Base-by-base conservation (phyloP, 2,888 invertebrate species). In the Caenorhabditis zanzibari region DNA sequence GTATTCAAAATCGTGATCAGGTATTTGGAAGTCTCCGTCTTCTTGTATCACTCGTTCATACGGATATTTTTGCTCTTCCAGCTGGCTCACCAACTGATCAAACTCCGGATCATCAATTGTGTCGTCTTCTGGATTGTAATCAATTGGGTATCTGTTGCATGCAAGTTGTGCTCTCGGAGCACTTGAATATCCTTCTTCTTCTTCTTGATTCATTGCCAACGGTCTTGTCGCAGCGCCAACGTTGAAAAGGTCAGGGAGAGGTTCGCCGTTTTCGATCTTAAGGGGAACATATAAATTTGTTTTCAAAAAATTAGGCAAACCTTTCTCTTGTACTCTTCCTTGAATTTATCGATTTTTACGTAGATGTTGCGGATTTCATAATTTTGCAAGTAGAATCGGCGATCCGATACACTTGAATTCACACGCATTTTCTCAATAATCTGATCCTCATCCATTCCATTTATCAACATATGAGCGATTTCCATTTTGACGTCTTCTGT, bases 341-440 rank as follows among this genome's bases (percentile, higher is more conserved):
- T 72, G 38, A 44, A 71, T 19, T 47, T 59, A 2, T 69, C 74
- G 6, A 86, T 74, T 41, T 87, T 87, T 19, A 44, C 59, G 1
- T 58, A 58, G 14, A 87, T 69, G 54, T 85, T 87, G 10, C 87
- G 63, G 24, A 88, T 84, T 73, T 88, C 88, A 72, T 88, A 88
- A 12, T 66, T 69, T 72, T 88, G 88, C n/a, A 88, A 56, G 52
- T 83, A 85, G 22, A 82, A 85, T 10, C 81, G 77, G 9, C 88
- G 84, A 24, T 87, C 82, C 16, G 75, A 59, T 16, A 22, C 22
- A 26, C 61, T 52, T 7, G 41, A 56, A 38, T 41, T 32, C 76
- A 79, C 41, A 19, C 83, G 77, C 64, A 88, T 71, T n/a, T 74
- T 68, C 0, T 77, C 71, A 22, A 85, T 68, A 1, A 88, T 85